Evolutionary conservation across 23 tunicate genomes (phyloP).

Genomic region (Corella eumyota): DNA sequence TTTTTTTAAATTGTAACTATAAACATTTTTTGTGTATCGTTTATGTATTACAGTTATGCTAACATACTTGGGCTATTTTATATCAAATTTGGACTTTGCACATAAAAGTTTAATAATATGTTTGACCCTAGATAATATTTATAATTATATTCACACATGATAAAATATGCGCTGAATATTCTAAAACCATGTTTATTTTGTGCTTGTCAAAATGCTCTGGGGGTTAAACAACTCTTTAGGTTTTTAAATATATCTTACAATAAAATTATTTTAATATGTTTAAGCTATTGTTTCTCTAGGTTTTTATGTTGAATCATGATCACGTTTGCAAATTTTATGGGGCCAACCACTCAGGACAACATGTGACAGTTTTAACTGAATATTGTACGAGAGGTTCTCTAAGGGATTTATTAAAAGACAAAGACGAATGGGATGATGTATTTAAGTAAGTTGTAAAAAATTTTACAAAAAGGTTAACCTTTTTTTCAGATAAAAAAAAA

Average conservation of each 20-base stretch:
- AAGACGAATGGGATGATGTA: conserved; percentile 47
- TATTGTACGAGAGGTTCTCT: conserved; percentile 73
- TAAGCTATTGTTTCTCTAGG: conserved; percentile 7
- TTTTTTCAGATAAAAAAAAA: too few relatives aligned
- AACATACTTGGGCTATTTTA: background rate
- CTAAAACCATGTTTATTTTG: too few relatives aligned
- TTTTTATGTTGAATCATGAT: conserved; percentile 50
- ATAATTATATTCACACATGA: too few relatives aligned
- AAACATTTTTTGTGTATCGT: background rate
- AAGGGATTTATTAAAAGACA: conserved; percentile 37
- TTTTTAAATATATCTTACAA: too few relatives aligned
- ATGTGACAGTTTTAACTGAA: conserved; percentile 29
- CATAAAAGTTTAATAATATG: background rate
- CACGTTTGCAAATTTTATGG: conserved; percentile 80
- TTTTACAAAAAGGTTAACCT: too few relatives aligned
- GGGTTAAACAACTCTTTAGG: background rate
- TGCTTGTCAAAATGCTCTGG: too few relatives aligned
- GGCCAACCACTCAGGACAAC: conserved; percentile 31
- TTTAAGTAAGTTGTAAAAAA: conserved; percentile 62
- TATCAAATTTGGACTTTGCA: background rate
- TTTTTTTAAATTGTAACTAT: too few relatives aligned
- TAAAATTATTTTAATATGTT: too few relatives aligned
- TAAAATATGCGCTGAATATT: too few relatives aligned
- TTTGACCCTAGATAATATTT: too few relatives aligned
- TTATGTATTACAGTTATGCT: background rate